Evolutionary conservation across 2,797 vertebrate genomes (phyloP).

Genomic region (Rhynchotus rufescens): DNA sequence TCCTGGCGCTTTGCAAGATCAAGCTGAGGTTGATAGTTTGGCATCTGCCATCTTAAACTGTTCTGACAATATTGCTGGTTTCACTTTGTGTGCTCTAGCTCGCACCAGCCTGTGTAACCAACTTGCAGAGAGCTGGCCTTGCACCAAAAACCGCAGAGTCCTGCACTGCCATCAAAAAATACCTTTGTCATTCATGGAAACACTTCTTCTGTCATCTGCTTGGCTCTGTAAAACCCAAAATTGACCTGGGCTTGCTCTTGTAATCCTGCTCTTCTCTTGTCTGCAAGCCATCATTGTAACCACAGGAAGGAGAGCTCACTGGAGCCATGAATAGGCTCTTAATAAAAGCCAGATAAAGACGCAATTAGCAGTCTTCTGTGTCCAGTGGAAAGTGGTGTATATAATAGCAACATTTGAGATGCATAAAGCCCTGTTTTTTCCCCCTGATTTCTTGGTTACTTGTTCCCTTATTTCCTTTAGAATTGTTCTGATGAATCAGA

Average conservation of each 20-base stretch:
- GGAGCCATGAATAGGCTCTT: constrained; percentile 44
- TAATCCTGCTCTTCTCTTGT: neutral
- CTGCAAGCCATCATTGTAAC: neutral
- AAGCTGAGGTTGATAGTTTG: neutral
- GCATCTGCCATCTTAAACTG: neutral
- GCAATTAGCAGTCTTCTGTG: constrained; percentile 16
- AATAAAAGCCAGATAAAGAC: constrained; percentile 46
- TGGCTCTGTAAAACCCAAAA: neutral
- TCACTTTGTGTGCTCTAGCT: neutral
- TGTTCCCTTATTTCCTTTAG: constrained; percentile 43
- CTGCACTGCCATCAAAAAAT: neutral
- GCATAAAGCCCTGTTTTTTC: constrained; percentile 1
- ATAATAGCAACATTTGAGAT: constrained; percentile 48
- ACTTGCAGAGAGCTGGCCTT: neutral
- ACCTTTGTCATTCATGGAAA: neutral
- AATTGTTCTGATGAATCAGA: constrained; percentile 42
- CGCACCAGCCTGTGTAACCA: neutral
- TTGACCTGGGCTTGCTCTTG: neutral
- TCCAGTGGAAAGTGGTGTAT: constrained; percentile 45
- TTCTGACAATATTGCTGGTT: neutral
- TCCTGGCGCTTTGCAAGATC: neutral
- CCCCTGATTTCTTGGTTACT: neutral
- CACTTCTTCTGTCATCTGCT: neutral
- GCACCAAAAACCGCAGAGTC: neutral
- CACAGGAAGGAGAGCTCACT: neutral